Percentiles rank a stretch among this genome's conserved stretches.
phyloP scores from a whole-genome alignment of 30 jellyfish, hydroid and myxozoan species.

The Rhopilema esculentum region DNA sequence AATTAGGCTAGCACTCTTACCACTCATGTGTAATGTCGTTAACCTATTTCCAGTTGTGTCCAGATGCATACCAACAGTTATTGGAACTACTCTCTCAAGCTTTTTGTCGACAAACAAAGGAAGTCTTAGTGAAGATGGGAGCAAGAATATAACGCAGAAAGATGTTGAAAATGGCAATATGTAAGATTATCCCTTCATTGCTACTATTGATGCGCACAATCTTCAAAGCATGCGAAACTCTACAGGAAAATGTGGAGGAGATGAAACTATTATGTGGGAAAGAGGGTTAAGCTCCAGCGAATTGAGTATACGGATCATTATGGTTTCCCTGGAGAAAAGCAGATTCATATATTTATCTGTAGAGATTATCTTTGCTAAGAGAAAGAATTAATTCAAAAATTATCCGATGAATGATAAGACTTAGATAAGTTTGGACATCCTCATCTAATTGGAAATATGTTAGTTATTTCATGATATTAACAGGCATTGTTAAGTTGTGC shows the following conservation, averaged over 20 bases:
- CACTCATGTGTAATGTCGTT: too few relatives aligned
- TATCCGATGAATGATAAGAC: neutral
- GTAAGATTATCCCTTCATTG: slow-evolving; percentile 53
- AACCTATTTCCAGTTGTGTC: slow-evolving; percentile 82
- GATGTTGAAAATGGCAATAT: slow-evolving; percentile 79
- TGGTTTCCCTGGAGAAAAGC: neutral
- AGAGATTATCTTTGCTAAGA: neutral
- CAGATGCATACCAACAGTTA: slow-evolving; percentile 92
- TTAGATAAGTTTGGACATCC: too few relatives aligned
- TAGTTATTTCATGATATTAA: too few relatives aligned
- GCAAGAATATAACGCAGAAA: slow-evolving; percentile 54
- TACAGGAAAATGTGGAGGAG: too few relatives aligned
- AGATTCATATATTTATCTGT: neutral
- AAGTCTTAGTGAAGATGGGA: slow-evolving; percentile 56
- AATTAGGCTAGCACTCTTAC: too few relatives aligned
- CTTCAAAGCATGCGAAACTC: neutral
- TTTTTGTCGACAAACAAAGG: slow-evolving; percentile 44
- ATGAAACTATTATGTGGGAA: too few relatives aligned
- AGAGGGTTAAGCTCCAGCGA: too few relatives aligned
- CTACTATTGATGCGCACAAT: neutral
- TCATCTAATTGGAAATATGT: too few relatives aligned
- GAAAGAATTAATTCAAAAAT: neutral
- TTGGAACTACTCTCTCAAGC: slow-evolving; percentile 67
- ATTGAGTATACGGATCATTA: neutral
- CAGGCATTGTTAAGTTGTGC: too few relatives aligned